A percentile compares a stretch with the other conserved stretches of the same genome.
phyloP scores from a whole-genome alignment of 2,113 vertebrate species.

The Zingel zingel region DNA sequence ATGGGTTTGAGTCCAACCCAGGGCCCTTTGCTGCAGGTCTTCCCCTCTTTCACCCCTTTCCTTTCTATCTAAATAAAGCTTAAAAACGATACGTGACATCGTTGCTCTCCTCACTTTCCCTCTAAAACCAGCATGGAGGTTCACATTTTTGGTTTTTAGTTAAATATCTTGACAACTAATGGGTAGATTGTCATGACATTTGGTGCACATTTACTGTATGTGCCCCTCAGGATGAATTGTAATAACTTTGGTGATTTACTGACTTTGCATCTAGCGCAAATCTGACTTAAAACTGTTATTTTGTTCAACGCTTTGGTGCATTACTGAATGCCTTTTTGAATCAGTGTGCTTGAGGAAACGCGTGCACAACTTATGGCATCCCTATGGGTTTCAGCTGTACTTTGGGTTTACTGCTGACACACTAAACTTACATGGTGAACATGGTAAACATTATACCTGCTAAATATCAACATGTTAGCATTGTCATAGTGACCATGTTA shows the following conservation, averaged over 20 bases:
- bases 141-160: no score
- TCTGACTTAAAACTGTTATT: neutral
- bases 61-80: no score
- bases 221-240: neutral
- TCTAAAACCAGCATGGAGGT: no score
- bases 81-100: no score
- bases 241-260: neutral
- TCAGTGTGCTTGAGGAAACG: neutral
- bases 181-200: neutral
- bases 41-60: no score
- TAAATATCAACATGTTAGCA: neutral
- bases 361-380: neutral
- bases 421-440: neutral
- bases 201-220: neutral
- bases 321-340: neutral
- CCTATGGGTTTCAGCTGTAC: neutral
- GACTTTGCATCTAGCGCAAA: neutral
- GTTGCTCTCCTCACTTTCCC: no score
- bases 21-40: no score
- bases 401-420: neutral
- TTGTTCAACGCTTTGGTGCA: neutral
- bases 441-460: neutral
- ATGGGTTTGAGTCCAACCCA: no score
- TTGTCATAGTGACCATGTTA: neutral
- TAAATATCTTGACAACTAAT: neutral